Evolutionary conservation across 2,888 invertebrate species (phyloP).

Genomic region (Eugnorisma glareosa): DNA sequence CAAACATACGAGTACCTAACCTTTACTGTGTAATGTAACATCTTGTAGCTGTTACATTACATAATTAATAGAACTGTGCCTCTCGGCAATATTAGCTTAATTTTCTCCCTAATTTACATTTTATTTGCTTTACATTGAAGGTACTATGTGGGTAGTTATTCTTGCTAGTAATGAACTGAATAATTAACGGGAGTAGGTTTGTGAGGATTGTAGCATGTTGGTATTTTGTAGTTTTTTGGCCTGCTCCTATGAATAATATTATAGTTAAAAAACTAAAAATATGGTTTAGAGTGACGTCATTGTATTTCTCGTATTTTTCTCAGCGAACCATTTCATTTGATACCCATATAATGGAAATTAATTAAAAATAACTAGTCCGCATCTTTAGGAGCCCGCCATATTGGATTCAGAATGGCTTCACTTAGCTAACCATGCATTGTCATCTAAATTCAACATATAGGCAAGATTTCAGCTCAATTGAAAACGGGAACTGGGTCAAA

Average conservation of each 20-base stretch:
- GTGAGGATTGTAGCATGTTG: neutral
- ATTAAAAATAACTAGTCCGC: neutral
- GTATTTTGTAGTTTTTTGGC: neutral
- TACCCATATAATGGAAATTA: neutral
- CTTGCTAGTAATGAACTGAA: constrained; percentile 5
- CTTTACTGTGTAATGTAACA: neutral
- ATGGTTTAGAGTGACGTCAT: neutral
- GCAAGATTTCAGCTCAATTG: neutral
- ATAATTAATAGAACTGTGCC: constrained; percentile 31
- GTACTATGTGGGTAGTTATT: constrained; percentile 18
- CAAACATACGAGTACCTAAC: neutral
- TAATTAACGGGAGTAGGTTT: constrained; percentile 4
- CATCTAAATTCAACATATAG: neutral
- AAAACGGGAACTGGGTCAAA: neutral
- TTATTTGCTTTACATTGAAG: constrained; percentile 40
- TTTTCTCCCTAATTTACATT: constrained; percentile 53
- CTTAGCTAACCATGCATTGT: neutral
- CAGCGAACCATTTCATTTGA: neutral
- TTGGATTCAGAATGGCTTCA: neutral
- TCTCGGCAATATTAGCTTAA: constrained; percentile 37
- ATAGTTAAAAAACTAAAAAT: neutral
- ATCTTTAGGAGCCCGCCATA: neutral
- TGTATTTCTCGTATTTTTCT: neutral
- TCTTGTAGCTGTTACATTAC: constrained; percentile 25
- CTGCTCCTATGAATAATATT: neutral